Evolutionary conservation across 2,888 invertebrate species (phyloP), one percentile per base, ranked within the genome.

Genomic region (Pollenia angustigena): DNA sequence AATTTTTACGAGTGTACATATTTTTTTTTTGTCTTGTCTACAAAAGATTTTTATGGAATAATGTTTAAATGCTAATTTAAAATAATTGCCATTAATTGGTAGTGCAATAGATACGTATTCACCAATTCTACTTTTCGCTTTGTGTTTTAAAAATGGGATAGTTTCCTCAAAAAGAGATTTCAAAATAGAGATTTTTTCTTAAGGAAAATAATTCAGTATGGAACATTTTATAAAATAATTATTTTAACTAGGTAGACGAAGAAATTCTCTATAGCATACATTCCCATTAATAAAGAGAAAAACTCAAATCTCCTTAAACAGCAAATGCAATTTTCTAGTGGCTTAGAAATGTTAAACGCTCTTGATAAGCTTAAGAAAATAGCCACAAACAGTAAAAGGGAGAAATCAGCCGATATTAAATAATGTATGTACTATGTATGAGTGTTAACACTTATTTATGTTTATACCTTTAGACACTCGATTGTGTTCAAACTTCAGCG

Each of bases 21-120:
- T n/a, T 32, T 6, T 4, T 32, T 23, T 11, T 66, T 46, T 16
- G n/a, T 44, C 11, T 68, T 12, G 14, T 50, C 18, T 48, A 23
- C n/a, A 56, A 66, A 72, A 44, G 12, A 46, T n/a, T 66, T 48
- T 64, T 42, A 46, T 64, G 16, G 32, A 50, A 32, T 60, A 69
- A 48, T 54, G 62, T 60, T 81, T 87, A 89, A 89, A 89, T 90
- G 88, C 89, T 89, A 90, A 89, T 89, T 89, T 89, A 89, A 90
- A 90, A 90, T 90, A 90, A 90, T 90, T 89, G 90, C 89, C 89
- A 89, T 90, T 90, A 90, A 90, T 90, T 90, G 89, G 18, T 54
- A 54, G 0, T n/a, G 23, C 44, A 14, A 23, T 40, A 52, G 4
- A 40, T 40, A 52, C 8, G 23, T 11, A n/a, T 40, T 14, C 9